A percentile compares a stretch with the other conserved stretches of the same genome.
These are phyloP conservation scores for Danaus plexippus DNA, from an alignment of 1,140 invertebrate genomes.

Conservation along the genomic window DNA sequence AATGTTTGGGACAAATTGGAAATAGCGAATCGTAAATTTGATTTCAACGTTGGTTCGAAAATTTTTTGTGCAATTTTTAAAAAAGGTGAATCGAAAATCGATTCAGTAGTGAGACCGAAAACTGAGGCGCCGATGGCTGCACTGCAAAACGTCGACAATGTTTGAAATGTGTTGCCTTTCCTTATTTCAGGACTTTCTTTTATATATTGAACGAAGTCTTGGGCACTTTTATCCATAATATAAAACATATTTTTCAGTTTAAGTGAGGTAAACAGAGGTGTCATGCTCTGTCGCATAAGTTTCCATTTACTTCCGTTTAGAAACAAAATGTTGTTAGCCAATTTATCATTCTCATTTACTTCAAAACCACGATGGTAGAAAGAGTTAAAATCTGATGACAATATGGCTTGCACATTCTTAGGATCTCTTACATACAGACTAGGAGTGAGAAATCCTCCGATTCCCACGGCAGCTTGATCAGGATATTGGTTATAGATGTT, in stretches of 20 bases:
- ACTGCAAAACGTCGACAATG: slow-evolving; percentile 26
- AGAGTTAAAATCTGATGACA: slow-evolving; percentile 63
- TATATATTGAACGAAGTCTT: slow-evolving; percentile 1
- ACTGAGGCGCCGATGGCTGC: slow-evolving; percentile 33
- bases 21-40: slow-evolving; percentile 27
- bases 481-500: slow-evolving; percentile 31
- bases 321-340: slow-evolving; percentile 71
- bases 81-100: slow-evolving; percentile 35
- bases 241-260: slow-evolving; percentile 2
- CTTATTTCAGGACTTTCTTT: slow-evolving; percentile 11
- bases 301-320: slow-evolving; percentile 58
- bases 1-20: slow-evolving; percentile 6
- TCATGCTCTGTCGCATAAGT: slow-evolving; percentile 4
- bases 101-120: slow-evolving; percentile 31
- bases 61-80: slow-evolving; percentile 23
- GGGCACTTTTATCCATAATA: background rate
- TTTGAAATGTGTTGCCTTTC: slow-evolving; percentile 17
- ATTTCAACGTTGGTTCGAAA: slow-evolving; percentile 13
- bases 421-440: slow-evolving; percentile 64
- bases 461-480: slow-evolving; percentile 35
- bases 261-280: background rate
- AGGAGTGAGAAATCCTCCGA: slow-evolving; percentile 58
- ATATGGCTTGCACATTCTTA: slow-evolving; percentile 65
- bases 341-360: slow-evolving; percentile 66
- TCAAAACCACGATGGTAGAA: slow-evolving; percentile 66